phyloP scores from a whole-genome alignment of 2,797 vertebrate genomes.

The Onychomys leucogaster region DNA sequence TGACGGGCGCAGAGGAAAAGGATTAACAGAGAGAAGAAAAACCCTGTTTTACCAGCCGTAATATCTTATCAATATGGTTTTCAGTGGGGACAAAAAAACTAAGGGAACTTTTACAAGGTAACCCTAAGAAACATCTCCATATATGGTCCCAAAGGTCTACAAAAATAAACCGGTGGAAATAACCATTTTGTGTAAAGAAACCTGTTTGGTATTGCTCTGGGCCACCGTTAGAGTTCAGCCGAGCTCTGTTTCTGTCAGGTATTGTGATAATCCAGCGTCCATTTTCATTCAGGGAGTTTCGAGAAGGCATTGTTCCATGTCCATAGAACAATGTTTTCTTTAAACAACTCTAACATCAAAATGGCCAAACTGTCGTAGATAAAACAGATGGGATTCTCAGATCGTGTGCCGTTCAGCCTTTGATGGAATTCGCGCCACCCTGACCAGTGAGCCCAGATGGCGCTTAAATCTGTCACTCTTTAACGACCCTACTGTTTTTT shows the following conservation, averaged over 20 bases:
- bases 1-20: background rate
- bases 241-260: conserved; percentile 10
- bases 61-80: conserved; percentile 42
- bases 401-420: conserved; percentile 91
- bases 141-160: conserved; percentile 17
- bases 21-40: conserved; percentile 41
- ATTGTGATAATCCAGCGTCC: conserved; percentile 42
- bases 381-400: conserved; percentile 91
- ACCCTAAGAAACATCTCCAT: conserved; percentile 51
- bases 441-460: conserved; percentile 91
- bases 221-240: background rate
- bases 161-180: conserved; percentile 10
- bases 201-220: conserved; percentile 2
- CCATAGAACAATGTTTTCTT: conserved; percentile 62
- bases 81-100: background rate
- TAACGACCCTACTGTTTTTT: conserved; percentile 90
- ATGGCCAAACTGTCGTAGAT: conserved; percentile 84
- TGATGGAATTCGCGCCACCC: conserved; percentile 90
- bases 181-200: conserved; percentile 53
- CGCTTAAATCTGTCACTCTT: conserved; percentile 91
- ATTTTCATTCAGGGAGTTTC: conserved; percentile 80
- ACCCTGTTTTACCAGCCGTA: background rate
- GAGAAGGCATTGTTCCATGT: conserved; percentile 75
- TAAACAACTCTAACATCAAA: conserved; percentile 81
- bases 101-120: conserved; percentile 40